These are phyloP conservation scores for Fabriciana adippe DNA, from an alignment of 2,888 invertebrate species.

Conservation along the genomic window DNA sequence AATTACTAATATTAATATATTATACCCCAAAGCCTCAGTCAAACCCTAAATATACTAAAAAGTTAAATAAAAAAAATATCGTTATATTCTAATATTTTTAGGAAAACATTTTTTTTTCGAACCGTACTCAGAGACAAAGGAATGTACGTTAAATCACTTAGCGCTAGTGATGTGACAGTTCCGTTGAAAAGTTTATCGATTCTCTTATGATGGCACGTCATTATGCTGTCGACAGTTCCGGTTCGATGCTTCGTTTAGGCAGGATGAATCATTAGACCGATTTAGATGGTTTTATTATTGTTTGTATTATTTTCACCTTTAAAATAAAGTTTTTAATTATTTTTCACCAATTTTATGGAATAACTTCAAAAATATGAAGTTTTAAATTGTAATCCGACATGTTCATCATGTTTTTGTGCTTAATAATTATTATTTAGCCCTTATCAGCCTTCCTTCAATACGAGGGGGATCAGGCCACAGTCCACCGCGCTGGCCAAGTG, in stretches of 20 bases:
- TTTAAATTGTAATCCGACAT: too few species aligned
- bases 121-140: constrained; percentile 32
- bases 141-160: constrained; percentile 42
- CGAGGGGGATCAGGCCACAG: too few species aligned
- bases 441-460: too few species aligned
- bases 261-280: constrained; percentile 23
- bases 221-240: constrained; percentile 26
- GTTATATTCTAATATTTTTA: not conserved
- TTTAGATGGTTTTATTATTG: not conserved
- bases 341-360: not conserved
- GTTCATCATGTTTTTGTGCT: too few species aligned
- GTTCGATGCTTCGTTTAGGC: constrained; percentile 20
- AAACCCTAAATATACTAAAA: not conserved
- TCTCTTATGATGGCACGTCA: constrained; percentile 31
- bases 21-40: too few species aligned
- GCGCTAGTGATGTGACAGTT: constrained; percentile 37
- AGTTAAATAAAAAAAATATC: not conserved
- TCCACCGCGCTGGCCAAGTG: too few species aligned
- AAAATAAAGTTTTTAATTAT: not conserved
- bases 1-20: too few species aligned
- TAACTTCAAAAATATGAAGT: too few species aligned
- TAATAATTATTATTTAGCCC: too few species aligned
- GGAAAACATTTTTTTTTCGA: not conserved
- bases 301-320: not conserved
- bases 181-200: constrained; percentile 40